Evolutionary conservation across 2,888 invertebrate genomes (phyloP).

Genomic region (Saturnia pavonia): DNA sequence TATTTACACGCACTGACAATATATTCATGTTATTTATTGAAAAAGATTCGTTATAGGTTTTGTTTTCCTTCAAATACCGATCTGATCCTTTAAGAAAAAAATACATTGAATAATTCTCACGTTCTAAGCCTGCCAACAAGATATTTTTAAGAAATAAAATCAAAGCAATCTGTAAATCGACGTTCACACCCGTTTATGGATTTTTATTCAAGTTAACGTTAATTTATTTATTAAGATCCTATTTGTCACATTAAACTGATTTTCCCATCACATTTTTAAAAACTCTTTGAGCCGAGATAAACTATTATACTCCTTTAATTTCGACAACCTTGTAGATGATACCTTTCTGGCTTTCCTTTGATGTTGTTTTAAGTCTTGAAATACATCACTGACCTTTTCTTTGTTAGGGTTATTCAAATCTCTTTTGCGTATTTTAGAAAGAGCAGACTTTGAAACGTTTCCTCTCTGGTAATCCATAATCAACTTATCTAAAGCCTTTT

Average conservation of each 20-base stretch:
- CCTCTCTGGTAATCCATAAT: slow-evolving; percentile 41
- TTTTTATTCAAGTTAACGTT: background rate
- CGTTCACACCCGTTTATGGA: too few species aligned
- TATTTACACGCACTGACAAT: background rate
- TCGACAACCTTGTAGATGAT: slow-evolving; percentile 14
- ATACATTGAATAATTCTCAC: too few species aligned
- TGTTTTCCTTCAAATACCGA: slow-evolving; percentile 21
- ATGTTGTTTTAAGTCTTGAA: slow-evolving; percentile 35
- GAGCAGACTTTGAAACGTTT: slow-evolving; percentile 33
- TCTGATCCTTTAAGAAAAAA: slow-evolving; percentile 5
- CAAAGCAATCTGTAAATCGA: too few species aligned
- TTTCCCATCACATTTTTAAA: background rate
- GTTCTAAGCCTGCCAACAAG: too few species aligned
- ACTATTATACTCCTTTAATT: slow-evolving; percentile 8
- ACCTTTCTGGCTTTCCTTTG: slow-evolving; percentile 27
- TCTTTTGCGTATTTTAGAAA: slow-evolving; percentile 37
- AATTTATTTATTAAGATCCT: background rate
- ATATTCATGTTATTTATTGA: background rate
- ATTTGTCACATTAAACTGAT: background rate
- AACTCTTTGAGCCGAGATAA: background rate
- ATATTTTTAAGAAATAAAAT: slow-evolving; percentile 1
- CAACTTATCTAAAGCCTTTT: slow-evolving; percentile 40
- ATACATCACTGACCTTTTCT: slow-evolving; percentile 33
- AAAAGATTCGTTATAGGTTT: background rate
- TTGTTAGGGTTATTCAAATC: slow-evolving; percentile 29